phyloP scores from a whole-genome alignment of 2,888 invertebrate genomes.

The Leucophenga montana region DNA sequence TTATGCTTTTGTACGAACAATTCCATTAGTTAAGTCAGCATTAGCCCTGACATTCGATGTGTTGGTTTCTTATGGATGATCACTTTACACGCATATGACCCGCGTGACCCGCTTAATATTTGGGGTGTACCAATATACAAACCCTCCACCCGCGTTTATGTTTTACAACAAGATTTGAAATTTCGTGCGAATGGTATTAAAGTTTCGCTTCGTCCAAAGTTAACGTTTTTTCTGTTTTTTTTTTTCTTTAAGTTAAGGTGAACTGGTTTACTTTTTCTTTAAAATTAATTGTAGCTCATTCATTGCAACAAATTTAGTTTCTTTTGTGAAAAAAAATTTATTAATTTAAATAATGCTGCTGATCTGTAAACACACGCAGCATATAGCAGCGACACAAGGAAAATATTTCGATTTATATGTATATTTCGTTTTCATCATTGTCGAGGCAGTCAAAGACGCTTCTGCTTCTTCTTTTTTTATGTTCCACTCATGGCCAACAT shows the following conservation, averaged over 20 bases:
- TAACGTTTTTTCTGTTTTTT: background rate
- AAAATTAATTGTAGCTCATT: background rate
- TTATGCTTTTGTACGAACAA: no score
- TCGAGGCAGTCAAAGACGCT: background rate
- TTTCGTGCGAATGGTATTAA: no score
- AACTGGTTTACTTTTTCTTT: slow-evolving; percentile 19
- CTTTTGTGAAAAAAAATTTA: background rate
- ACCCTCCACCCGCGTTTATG: no score
- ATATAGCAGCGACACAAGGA: slow-evolving; percentile 9
- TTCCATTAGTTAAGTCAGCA: no score
- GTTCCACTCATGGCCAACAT: slow-evolving; percentile 18
- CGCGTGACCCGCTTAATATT: no score
- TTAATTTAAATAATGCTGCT: background rate
- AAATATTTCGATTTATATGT: slow-evolving; percentile 4
- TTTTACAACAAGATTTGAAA: no score
- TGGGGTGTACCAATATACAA: no score
- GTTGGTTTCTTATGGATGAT: no score
- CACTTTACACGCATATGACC: no score
- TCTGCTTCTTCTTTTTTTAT: slow-evolving; percentile 13
- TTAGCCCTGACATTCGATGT: no score
- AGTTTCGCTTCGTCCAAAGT: no score
- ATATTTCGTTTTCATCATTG: background rate
- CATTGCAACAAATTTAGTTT: slow-evolving; percentile 1
- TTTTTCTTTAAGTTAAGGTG: slow-evolving; percentile 15
- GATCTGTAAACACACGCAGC: background rate